phyloP scores from a whole-genome alignment of 2,888 invertebrate species.

The Augochlorella aurata region DNA sequence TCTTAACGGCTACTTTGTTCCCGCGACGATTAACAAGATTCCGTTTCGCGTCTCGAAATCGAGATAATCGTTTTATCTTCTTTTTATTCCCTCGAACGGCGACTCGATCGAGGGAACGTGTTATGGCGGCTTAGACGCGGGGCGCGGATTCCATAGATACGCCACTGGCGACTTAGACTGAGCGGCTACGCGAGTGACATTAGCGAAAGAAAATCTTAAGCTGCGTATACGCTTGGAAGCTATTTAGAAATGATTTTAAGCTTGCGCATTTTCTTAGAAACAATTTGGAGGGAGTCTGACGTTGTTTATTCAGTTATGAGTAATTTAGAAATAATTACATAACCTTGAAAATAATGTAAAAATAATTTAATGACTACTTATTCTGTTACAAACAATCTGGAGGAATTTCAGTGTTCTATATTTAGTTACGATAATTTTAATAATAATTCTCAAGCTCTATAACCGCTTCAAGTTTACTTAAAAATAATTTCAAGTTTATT shows the following conservation, averaged over 20 bases:
- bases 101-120: background rate
- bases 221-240: background rate
- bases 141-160: background rate
- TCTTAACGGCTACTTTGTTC: background rate
- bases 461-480: background rate
- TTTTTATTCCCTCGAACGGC: background rate
- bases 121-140: background rate
- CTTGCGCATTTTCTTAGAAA: no score
- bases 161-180: background rate
- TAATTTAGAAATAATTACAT: no score
- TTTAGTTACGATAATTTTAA: no score
- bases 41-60: background rate
- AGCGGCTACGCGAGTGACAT: background rate
- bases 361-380: no score
- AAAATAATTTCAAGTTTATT: background rate
- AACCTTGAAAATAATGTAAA: no score
- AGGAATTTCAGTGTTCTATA: no score
- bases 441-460: background rate
- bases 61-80: background rate
- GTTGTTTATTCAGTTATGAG: no score
- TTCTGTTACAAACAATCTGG: no score
- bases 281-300: no score
- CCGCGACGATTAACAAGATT: background rate
- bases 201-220: background rate
- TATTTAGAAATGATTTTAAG: no score